Evolutionary conservation across 2,113 vertebrate genomes (phyloP).

Genomic region (Anarhynchus alexandrinus): DNA sequence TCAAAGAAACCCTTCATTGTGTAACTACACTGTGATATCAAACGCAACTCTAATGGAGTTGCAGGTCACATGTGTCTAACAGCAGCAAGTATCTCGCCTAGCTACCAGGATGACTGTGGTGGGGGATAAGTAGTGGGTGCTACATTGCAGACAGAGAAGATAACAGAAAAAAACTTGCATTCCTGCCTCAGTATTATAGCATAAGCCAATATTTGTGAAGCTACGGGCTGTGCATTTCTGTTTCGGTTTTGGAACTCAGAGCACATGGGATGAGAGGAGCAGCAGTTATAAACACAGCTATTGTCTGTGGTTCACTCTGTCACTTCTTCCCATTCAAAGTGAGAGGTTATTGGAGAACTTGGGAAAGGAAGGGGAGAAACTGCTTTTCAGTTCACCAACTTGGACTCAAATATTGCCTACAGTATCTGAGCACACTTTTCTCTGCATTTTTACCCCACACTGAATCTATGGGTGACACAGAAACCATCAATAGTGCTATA

Average conservation of each 20-base stretch:
- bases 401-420: neutral
- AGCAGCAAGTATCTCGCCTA: neutral
- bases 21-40: neutral
- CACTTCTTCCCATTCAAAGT: neutral
- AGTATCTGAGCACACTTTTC: neutral
- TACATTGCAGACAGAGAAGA: neutral
- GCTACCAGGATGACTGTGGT: neutral
- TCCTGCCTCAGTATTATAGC: neutral
- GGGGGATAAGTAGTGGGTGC: neutral
- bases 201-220: neutral
- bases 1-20: neutral
- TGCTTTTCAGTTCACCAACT: neutral
- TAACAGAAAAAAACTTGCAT: neutral
- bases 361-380: neutral
- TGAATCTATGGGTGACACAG: neutral
- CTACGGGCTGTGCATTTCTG: neutral
- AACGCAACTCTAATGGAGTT: neutral
- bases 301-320: neutral
- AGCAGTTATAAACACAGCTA: neutral
- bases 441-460: neutral
- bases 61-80: accelerated
- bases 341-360: neutral
- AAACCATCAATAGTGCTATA: neutral
- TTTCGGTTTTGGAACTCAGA: neutral
- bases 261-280: neutral